phyloP scores from a whole-genome alignment of 2,888 invertebrate genomes.

The Papilio gigon region DNA sequence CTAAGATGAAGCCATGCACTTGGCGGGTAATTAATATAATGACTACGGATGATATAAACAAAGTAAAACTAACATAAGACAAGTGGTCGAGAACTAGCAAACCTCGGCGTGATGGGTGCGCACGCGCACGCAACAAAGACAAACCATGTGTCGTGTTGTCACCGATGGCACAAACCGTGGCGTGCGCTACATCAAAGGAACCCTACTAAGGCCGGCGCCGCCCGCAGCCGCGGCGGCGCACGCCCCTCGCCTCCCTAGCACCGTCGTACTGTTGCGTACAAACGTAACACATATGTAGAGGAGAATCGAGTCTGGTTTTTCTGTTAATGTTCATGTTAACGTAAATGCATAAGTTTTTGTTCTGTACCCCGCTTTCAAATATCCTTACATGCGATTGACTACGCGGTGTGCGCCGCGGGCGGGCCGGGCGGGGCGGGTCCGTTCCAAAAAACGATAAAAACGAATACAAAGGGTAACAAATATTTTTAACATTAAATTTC shows the following conservation, averaged over 20 bases:
- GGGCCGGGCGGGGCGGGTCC: background rate
- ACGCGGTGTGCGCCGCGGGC: conserved; percentile 41
- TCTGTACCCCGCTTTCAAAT: conserved; percentile 44
- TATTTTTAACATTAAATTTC: no score
- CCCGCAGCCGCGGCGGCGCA: no score
- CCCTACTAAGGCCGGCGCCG: conserved; percentile 1
- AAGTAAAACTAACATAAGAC: conserved; percentile 10
- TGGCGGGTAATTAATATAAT: conserved; percentile 10
- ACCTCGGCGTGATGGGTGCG: conserved; percentile 1
- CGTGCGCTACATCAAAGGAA: conserved; percentile 13
- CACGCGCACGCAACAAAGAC: conserved; percentile 18
- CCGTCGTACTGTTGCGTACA: conserved; percentile 60
- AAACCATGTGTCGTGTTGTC: conserved; percentile 52
- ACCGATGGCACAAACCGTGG: conserved; percentile 64
- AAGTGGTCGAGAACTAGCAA: conserved; percentile 16
- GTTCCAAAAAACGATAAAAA: background rate
- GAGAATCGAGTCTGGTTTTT: conserved; percentile 39
- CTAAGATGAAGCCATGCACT: conserved; percentile 35
- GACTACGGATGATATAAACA: conserved; percentile 30
- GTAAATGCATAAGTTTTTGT: conserved; percentile 57
- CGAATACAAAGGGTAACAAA: no score
- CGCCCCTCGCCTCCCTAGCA: conserved; percentile 54
- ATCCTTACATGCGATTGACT: conserved; percentile 55
- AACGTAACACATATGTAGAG: conserved; percentile 47
- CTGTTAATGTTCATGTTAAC: conserved; percentile 47